Evolutionary conservation across 2,888 invertebrate species (phyloP), one percentile per base, ranked within the genome.

Genomic region (Epinotia demarniana): DNA sequence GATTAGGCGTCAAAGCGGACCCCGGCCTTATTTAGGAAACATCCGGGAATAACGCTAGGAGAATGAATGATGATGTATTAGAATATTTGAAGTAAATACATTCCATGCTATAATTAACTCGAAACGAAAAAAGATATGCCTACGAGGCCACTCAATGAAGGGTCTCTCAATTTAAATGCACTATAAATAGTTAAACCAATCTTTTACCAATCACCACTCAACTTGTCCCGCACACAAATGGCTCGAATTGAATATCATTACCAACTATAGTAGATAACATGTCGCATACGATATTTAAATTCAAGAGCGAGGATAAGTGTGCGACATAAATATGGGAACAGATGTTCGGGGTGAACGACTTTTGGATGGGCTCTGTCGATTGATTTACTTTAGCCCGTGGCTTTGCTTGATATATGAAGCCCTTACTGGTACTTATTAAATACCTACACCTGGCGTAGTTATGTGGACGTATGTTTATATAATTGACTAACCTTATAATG

Each of bases 281-380:
- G 81, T 78, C 81, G 79, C 79, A 79, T 69, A 80, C 80, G 79
- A 80, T 80, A 81, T 82, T 82, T 80, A 82, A 78, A 80, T 87
- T 87, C 83, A 84, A 87, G 85, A 84, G 84, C 83, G 84, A 87
- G 89, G 90, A 90, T 89, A 85, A 87, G 85, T 84, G 87, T 83
- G 85, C 83, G 87, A 89, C 89, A 90, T 87, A 91, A 92, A 92
- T 91, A 89, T 88, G 87, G 82, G 89, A 93, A 91, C 93, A 94
- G 93, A 94, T 93, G 93, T 90, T 90, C 79, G 84, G 87, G 92
- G 88, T 92, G 89, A 92, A 90, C 80, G 92, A 90, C 88, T 58
- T 62, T 68, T 57, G 70, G 64, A 55, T 72, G 70, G 53, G 49
- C 33, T 61, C 33, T 33, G 49, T 57, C 63, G 74, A 74, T 74